Base-by-base conservation (phyloP, 2,113 vertebrate genomes). In the Megalops atlanticus region DNA sequence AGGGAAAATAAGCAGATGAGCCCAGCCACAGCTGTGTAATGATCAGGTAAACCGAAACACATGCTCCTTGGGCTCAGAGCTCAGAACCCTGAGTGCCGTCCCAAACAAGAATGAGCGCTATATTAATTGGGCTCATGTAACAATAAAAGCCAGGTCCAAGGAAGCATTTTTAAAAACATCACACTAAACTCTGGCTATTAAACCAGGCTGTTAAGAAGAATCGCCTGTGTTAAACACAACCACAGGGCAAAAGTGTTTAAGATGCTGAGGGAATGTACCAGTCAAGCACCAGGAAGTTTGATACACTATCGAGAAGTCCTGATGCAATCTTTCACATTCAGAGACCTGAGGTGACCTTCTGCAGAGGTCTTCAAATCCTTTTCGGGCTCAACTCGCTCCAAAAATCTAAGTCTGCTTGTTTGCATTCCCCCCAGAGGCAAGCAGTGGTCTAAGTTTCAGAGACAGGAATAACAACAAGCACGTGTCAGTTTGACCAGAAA, bases 381-480 rank as follows among this genome's bases (percentile, higher is more conserved):
- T 31, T 64, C 24, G 31, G 24, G 58, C n/a, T 64, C 58, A 8
- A n/a, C 24, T 27, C 24, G 24, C 58, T 15, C 24, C 14, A 11
- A 4, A 31, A 64, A 64, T 64, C 58, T 10, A n/a, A 2, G n/a
- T 31, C n/a, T 31, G 58, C 58, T 64, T 64, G 58, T 64, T 64
- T 31, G n/a, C 8, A 64, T 64, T 31, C 31, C 58, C n/a, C 8
- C 8, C 8, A 11, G 58, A 11, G 8, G 24, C 6, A 11, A 24
- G 8, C 75, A 18, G 45, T 7, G 7, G 21, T 31, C 33, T 52
- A 3, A 45, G 43, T 40, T 47, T 41, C 47, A 4, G 21, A 77
- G 49, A 76, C 36, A 4, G n/a, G 24, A 64, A 8, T 33, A 35
- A 84, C 78, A 21, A 68, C 16, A 68, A 83, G 49, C 39, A 58